phyloP scores from a whole-genome alignment of 2,113 vertebrate species.

The Dromaius novaehollandiae region DNA sequence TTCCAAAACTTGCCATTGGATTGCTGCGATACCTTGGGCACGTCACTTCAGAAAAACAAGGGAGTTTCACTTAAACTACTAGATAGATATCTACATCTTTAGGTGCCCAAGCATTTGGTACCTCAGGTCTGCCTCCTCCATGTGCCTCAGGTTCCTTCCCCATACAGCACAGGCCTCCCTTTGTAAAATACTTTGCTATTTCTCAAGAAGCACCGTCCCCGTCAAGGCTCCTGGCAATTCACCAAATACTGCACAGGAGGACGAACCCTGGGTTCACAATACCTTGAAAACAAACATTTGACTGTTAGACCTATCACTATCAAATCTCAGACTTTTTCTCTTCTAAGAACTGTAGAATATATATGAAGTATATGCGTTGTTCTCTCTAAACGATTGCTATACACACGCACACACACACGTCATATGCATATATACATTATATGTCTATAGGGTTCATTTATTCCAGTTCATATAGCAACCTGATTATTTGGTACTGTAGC shows the following conservation, averaged over 20 bases:
- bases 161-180: not conserved
- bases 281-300: not conserved
- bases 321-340: not conserved
- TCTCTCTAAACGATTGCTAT: not conserved
- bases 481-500: slow-evolving; percentile 39
- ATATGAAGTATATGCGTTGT: not conserved
- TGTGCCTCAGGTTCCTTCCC: not conserved
- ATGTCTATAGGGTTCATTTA: not conserved
- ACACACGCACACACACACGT: rapidly evolving
- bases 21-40: not conserved
- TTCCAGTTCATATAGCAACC: not conserved
- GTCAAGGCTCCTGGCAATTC: not conserved
- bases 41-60: not conserved
- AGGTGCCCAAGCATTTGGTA: not conserved
- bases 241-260: not conserved
- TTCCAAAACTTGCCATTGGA: not conserved
- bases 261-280: not conserved
- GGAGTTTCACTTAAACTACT: not conserved
- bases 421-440: not conserved
- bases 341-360: not conserved
- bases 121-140: not conserved
- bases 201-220: not conserved
- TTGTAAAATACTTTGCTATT: not conserved
- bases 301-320: not conserved
- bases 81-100: rapidly evolving